These are phyloP conservation scores for Zhuqinia jingwanae DNA, from an alignment of 2,888 invertebrate genomes.

Conservation along the genomic window DNA sequence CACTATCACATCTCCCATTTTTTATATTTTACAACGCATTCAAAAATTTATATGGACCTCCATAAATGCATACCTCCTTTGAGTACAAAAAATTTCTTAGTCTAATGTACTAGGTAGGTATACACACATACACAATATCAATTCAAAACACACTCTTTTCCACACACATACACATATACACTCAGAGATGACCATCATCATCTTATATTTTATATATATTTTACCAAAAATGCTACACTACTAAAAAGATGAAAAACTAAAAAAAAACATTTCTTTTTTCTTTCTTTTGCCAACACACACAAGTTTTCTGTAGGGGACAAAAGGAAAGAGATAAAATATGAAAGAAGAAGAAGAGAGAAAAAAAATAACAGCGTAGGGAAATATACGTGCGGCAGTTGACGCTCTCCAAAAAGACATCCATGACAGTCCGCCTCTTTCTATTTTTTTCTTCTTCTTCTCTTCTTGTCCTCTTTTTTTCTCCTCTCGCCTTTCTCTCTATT, in stretches of 20 bases:
- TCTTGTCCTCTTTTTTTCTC: slow-evolving; percentile 46
- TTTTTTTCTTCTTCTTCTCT: slow-evolving; percentile 42
- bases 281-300: no score
- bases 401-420: slow-evolving; percentile 67
- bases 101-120: slow-evolving; percentile 41
- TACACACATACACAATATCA: no score
- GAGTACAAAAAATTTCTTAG: slow-evolving; percentile 48
- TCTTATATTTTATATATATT: background rate
- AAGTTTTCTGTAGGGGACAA: background rate
- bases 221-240: background rate
- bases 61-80: slow-evolving; percentile 48
- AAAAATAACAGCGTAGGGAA: slow-evolving; percentile 54
- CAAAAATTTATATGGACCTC: background rate
- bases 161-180: background rate
- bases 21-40: slow-evolving; percentile 24
- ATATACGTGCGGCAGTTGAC: slow-evolving; percentile 61
- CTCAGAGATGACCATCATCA: background rate
- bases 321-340: slow-evolving; percentile 57
- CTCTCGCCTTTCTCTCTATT: slow-evolving; percentile 55
- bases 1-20: slow-evolving; percentile 14
- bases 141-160: background rate
- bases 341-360: slow-evolving; percentile 66
- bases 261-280: slow-evolving; percentile 29
- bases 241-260: slow-evolving; percentile 3
- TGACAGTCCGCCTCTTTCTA: slow-evolving; percentile 63